Conservation (phyloP, 2,113 vertebrate genomes). For the Melanotaenia duboulayi region DNA sequence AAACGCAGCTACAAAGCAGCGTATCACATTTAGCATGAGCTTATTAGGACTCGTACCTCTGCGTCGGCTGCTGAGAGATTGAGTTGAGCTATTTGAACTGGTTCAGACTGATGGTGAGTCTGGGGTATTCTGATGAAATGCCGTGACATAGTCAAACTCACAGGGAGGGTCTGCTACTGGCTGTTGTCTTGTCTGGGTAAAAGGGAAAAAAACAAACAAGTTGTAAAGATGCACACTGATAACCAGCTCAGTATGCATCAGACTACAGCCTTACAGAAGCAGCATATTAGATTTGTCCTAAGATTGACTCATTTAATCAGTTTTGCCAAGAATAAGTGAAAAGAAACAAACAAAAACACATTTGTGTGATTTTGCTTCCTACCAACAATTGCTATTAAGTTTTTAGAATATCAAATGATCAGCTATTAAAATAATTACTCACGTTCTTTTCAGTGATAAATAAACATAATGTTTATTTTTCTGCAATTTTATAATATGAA, state of each 20-base stretch:
- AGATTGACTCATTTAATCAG: not conserved
- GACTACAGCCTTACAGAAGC: slow-evolving; percentile 8
- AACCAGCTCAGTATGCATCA: slow-evolving; percentile 2
- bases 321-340: not conserved
- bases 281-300: not conserved
- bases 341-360: not conserved
- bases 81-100: slow-evolving; percentile 75
- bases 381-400: not conserved
- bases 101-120: slow-evolving; percentile 75
- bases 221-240: slow-evolving; percentile 25
- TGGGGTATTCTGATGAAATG: slow-evolving; percentile 82
- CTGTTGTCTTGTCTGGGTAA: slow-evolving; percentile 43
- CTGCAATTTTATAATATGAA: no score
- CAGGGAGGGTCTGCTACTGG: slow-evolving; percentile 40
- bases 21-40: slow-evolving; percentile 76
- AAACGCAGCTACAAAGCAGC: slow-evolving; percentile 74
- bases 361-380: not conserved
- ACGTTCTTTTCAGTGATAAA: not conserved
- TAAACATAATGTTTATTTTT: no score
- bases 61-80: slow-evolving; percentile 70
- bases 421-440: not conserved
- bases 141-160: slow-evolving; percentile 71
- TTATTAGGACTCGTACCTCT: slow-evolving; percentile 74
- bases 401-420: not conserved
- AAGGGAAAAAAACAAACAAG: slow-evolving; percentile 33